Conservation (phyloP, 2,113 vertebrate species). For the Odobenus rosmarus region DNA sequence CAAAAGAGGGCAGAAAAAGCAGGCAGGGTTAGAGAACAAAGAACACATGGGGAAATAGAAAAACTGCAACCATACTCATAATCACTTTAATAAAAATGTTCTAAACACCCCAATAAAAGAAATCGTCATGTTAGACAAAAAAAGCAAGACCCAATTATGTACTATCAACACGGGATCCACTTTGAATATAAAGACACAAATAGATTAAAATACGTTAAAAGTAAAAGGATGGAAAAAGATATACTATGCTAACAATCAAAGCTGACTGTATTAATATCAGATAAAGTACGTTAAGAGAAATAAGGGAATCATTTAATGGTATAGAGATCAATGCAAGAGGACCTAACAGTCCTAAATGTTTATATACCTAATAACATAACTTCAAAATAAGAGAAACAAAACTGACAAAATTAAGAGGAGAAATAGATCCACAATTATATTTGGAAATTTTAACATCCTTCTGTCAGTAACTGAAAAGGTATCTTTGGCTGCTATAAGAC, state of each 20-base stretch:
- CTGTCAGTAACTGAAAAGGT: neutral
- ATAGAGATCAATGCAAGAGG: neutral
- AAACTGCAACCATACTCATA: neutral
- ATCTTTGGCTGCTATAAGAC: neutral
- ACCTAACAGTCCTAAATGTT: neutral
- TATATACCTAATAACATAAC: neutral
- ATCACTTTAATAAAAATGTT: neutral
- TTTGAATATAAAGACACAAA: neutral
- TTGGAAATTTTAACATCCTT: neutral
- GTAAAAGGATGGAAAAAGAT: neutral
- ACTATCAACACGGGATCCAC: neutral
- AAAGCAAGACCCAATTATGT: neutral
- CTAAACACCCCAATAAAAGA: neutral
- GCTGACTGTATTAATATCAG: neutral
- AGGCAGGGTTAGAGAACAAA: neutral
- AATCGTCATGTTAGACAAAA: neutral
- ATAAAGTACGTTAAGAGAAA: neutral
- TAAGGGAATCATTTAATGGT: neutral
- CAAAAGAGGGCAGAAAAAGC: neutral
- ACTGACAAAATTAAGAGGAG: neutral
- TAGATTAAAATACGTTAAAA: conserved; percentile 9
- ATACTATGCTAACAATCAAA: neutral
- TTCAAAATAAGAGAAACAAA: conserved; percentile 7
- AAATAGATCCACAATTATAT: neutral
- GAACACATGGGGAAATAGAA: neutral